Evolutionary conservation across 1,140 invertebrate species (phyloP).

Genomic region (Tetramorium alpestre): DNA sequence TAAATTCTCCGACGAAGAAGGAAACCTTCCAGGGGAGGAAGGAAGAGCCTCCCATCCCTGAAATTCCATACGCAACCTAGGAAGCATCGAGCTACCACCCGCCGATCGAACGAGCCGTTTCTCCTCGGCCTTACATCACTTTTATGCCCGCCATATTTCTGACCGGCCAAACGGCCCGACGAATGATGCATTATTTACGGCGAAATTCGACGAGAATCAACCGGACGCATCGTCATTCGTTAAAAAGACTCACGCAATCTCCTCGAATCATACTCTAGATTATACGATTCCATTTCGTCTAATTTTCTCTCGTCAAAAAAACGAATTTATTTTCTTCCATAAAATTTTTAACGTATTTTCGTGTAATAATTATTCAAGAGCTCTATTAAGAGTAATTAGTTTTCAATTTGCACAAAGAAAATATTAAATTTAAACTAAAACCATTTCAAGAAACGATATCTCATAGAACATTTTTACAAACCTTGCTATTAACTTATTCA

Average conservation of each 20-base stretch:
- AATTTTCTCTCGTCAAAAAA: not conserved
- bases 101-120: constrained; percentile 66
- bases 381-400: not conserved
- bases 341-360: not conserved
- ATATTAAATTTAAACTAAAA: not conserved
- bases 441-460: not conserved
- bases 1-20: constrained; percentile 42
- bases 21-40: not conserved
- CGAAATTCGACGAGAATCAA: constrained; percentile 65
- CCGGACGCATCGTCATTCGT: constrained; percentile 21
- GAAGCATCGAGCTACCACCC: constrained; percentile 42
- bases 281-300: not conserved
- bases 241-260: constrained; percentile 23
- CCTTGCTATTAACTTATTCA: not conserved
- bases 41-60: constrained; percentile 1
- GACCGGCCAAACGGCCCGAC: constrained; percentile 66
- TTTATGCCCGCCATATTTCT: constrained; percentile 72
- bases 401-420: not conserved
- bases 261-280: constrained; percentile 3
- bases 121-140: constrained; percentile 67
- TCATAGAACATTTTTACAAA: not conserved
- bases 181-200: constrained; percentile 76
- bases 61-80: constrained; percentile 29
- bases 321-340: not conserved
- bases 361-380: not conserved